Evolutionary conservation across 2,113 vertebrate genomes (phyloP), one percentile per base, ranked within the genome.

Genomic region (Marcusenius ussheri): DNA sequence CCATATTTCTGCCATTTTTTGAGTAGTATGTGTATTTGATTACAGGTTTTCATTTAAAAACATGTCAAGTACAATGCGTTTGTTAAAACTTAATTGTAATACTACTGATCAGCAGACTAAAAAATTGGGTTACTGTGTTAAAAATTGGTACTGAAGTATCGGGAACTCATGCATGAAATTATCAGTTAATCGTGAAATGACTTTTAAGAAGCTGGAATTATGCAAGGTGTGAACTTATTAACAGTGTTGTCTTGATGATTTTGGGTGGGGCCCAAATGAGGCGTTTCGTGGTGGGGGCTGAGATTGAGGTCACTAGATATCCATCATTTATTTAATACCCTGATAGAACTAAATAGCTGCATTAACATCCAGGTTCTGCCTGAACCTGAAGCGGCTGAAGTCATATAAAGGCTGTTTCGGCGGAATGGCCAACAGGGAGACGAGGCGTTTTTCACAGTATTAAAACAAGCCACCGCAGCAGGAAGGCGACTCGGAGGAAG

Each of bases 21-120:
- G 39, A 10, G n/a, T 70, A 13, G 62, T 31, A 31, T 70, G 10
- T 70, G n/a, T 70, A 70, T 70, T 70, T 70, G 3, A 70, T 31
- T 70, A 70, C 62, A 70, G 62, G 27, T 31, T 70, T 70, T 70
- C 62, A 70, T 84, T 84, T 84, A 45, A 50, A 49, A 46, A n/a
- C 45, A 49, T 50, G 10, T 47, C 17, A 50, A 27, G 19, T 86
- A 8, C 45, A n/a, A 5, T 86, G 11, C n/a, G 27, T 50, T 86
- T 47, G 45, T 50, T 86, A 86, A 49, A 86, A 86, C 45, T 49
- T 31, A 45, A 86, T 86, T 86, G 74, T 86, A 86, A 49, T 50
- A 50, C 47, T 49, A 42, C 74, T 80, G 74, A 86, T 86, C 47
- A 86, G n/a, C 83, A 86, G 45, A 86, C 83, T 86, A 86, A 86